These are phyloP conservation scores for Dioctria linearis DNA, from an alignment of 2,888 invertebrate species.

Conservation along the genomic window DNA sequence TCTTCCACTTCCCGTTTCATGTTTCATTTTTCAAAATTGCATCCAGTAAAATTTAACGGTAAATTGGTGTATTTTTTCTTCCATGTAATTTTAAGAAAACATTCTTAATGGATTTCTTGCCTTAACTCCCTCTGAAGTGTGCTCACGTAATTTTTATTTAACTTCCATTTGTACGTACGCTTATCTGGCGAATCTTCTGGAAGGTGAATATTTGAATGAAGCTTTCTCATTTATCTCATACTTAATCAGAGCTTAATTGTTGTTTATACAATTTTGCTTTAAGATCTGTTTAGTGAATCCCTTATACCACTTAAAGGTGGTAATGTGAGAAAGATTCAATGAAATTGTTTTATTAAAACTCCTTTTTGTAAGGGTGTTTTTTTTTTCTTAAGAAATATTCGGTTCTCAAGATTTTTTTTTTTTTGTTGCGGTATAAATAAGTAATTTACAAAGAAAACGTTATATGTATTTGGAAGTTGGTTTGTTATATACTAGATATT, in stretches of 20 bases:
- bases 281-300: not conserved
- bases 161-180: not conserved
- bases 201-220: not conserved
- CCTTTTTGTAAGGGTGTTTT: not conserved
- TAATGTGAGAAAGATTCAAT: not conserved
- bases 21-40: constrained; percentile 2
- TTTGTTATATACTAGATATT: not conserved
- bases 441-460: not conserved
- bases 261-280: not conserved
- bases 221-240: not conserved
- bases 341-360: not conserved
- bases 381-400: not conserved
- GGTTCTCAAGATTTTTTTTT: not conserved
- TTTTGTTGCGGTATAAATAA: not conserved
- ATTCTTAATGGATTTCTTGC: not conserved
- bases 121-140: not conserved
- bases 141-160: not conserved
- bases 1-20: not conserved
- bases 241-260: not conserved
- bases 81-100: not conserved
- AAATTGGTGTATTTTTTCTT: not conserved
- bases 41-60: constrained; percentile 16
- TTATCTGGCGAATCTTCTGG: not conserved
- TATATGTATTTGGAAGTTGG: not conserved
- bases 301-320: not conserved